These are phyloP conservation scores for Sycophila sp. DNA, from an alignment of 1,140 invertebrate species.

Conservation along the genomic window DNA sequence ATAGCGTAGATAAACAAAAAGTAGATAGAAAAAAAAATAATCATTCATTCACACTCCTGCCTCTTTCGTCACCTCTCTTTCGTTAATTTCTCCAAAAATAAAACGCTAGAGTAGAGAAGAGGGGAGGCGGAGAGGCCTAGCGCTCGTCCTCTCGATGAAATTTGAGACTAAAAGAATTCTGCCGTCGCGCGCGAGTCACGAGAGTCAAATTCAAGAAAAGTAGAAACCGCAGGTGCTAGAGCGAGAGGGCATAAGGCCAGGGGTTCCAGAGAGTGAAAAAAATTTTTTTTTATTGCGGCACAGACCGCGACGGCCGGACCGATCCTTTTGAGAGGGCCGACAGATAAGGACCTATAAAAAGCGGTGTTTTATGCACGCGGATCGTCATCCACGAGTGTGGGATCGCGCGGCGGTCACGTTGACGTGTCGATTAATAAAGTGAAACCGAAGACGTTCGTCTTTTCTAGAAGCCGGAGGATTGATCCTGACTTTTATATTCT, in stretches of 20 bases:
- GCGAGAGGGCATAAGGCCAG: not conserved
- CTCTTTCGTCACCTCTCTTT: slow-evolving; percentile 14
- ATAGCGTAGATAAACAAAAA: no score
- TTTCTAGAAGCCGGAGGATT: no score
- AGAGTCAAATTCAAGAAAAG: slow-evolving; percentile 32
- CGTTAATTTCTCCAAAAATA: not conserved
- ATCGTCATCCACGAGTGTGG: slow-evolving; percentile 17
- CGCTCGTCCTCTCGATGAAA: slow-evolving; percentile 27
- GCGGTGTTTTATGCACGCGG: slow-evolving; percentile 26
- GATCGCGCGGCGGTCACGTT: not conserved
- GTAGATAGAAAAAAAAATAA: not conserved
- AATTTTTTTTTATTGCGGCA: slow-evolving; percentile 38
- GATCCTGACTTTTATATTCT: no score
- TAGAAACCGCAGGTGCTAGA: slow-evolving; percentile 31
- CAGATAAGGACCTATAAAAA: slow-evolving; percentile 33
- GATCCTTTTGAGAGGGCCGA: slow-evolving; percentile 31
- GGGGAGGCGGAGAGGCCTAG: not conserved
- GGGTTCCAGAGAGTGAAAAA: not conserved
- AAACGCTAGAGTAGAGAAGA: not conserved
- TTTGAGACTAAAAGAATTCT: slow-evolving; percentile 35
- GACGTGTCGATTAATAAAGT: slow-evolving; percentile 19
- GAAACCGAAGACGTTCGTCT: slow-evolving; percentile 1
- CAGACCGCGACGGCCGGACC: not conserved
- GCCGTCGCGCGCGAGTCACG: slow-evolving; percentile 27
- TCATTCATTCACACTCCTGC: slow-evolving; percentile 8